Base-by-base conservation (phyloP, 2,888 invertebrate species). In the Agriopis marginaria region DNA sequence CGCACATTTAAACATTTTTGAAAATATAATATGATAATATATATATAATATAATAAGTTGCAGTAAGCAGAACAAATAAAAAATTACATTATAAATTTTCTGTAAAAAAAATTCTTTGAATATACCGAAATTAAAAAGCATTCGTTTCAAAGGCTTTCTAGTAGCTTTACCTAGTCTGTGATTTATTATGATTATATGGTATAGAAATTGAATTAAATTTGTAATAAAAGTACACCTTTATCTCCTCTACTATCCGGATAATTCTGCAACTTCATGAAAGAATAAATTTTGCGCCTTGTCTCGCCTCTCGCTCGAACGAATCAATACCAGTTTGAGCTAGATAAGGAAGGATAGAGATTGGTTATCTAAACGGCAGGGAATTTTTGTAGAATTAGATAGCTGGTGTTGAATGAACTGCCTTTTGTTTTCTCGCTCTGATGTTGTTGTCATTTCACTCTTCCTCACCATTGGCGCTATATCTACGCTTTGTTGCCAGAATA, bases 371-470 rank as follows among this genome's bases (percentile, higher is more conserved):
- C 84, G 82, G 82, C 75, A 81, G 78, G 79, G 81, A 86, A 83
- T 87, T 83, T 85, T 87, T 83, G 82, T 84, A 86, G 87, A 89
- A 89, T 88, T 85, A 87, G 86, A 86, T 86, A 85, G 86, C 86
- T 86, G 88, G 85, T 90, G 85, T 86, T 91, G 88, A 92, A 92
- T 92, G 90, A 91, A 90, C 86, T 88, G 84, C 77, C 86, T 82
- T 86, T 89, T 89, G 87, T 89, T 88, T 88, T 92, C 91, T 91
- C 91, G 79, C 82, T 91, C 90, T 85, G 77, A 79, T 77, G 76
- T 76, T 86, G 80, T 81, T 83, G 83, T 82, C 80, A 83, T 91
- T 89, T 87, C 91, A 81, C 86, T 92, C 91, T 85, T 74, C 75
- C 91, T 82, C 86, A 84, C 80, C 84, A 84, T 86, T 83, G 84